Percentiles rank a stretch among this genome's conserved stretches.
Evolutionary conservation across 2,797 vertebrate genomes (phyloP).

Genomic region (Chiropotes sagulatus): DNA sequence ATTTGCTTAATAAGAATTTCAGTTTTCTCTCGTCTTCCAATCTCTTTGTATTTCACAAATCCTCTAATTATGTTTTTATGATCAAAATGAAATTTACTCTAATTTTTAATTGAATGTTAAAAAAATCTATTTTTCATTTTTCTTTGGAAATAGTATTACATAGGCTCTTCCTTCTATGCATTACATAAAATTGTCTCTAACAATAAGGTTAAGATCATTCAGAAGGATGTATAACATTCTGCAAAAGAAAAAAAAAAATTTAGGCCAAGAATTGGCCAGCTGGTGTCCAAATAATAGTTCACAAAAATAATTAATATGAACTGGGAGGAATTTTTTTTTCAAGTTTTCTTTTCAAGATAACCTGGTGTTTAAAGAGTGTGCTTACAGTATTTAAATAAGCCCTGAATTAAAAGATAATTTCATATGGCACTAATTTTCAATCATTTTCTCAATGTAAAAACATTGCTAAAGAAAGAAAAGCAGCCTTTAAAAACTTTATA

Average conservation of each 20-base stretch:
- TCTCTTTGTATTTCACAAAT: slow-evolving; percentile 3
- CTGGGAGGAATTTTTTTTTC: slow-evolving; percentile 76
- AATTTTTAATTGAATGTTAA: background rate
- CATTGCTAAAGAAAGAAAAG: slow-evolving; percentile 38
- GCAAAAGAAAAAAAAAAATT: background rate
- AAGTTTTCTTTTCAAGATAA: slow-evolving; percentile 76
- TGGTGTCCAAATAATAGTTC: slow-evolving; percentile 77
- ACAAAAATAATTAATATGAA: slow-evolving; percentile 71
- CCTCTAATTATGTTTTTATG: background rate
- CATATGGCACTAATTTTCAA: slow-evolving; percentile 57
- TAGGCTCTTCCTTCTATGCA: slow-evolving; percentile 79
- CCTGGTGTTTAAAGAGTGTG: slow-evolving; percentile 42
- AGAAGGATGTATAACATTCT: background rate
- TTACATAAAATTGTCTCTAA: slow-evolving; percentile 78
- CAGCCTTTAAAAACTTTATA: background rate
- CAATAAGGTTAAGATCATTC: background rate
- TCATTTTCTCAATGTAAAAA: slow-evolving; percentile 59
- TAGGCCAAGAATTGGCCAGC: slow-evolving; percentile 54
- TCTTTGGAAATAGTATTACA: background rate
- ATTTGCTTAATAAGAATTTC: slow-evolving; percentile 34
- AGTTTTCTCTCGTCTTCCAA: background rate
- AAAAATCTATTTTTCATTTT: background rate
- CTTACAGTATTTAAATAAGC: slow-evolving; percentile 75
- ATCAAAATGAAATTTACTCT: background rate
- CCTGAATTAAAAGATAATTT: slow-evolving; percentile 69